These are phyloP conservation scores for Oxytorus armatus DNA, from an alignment of 2,888 invertebrate genomes.

Conservation along the genomic window DNA sequence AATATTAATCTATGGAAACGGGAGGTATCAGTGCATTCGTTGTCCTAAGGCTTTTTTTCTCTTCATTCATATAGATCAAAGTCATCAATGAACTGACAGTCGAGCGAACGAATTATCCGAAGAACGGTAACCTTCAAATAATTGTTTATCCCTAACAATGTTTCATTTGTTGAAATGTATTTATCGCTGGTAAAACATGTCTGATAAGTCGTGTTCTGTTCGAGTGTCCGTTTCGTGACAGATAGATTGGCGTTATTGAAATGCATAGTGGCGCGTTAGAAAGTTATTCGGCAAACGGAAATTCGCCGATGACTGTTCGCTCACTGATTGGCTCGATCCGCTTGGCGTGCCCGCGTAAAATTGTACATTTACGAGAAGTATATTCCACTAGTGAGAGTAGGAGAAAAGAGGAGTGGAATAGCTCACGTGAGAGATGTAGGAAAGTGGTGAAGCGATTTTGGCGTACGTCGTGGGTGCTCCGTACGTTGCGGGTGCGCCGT, in stretches of 20 bases:
- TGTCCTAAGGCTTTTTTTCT: slow-evolving; percentile 38
- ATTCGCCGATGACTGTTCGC: neutral
- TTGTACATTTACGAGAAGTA: neutral
- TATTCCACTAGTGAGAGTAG: slow-evolving; percentile 67
- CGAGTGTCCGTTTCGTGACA: too few species aligned
- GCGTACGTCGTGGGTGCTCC: slow-evolving; percentile 80
- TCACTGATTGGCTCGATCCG: neutral
- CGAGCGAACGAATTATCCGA: neutral
- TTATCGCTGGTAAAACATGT: too few species aligned
- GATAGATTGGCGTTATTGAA: too few species aligned
- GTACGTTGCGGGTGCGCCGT: slow-evolving; percentile 39
- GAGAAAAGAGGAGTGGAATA: slow-evolving; percentile 73
- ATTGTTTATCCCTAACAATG: too few species aligned
- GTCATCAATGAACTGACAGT: neutral
- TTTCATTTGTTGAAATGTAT: too few species aligned
- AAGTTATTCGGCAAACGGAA: too few species aligned
- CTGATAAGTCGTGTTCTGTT: too few species aligned
- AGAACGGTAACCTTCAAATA: neutral
- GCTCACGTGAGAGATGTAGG: slow-evolving; percentile 71
- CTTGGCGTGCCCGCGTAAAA: neutral
- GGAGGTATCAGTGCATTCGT: slow-evolving; percentile 62
- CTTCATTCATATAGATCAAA: slow-evolving; percentile 1
- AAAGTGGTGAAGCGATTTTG: slow-evolving; percentile 69
- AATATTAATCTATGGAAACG: slow-evolving; percentile 24
- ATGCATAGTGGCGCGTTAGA: too few species aligned